Conservation (phyloP, 2,888 invertebrate genomes). For the Actias luna region DNA sequence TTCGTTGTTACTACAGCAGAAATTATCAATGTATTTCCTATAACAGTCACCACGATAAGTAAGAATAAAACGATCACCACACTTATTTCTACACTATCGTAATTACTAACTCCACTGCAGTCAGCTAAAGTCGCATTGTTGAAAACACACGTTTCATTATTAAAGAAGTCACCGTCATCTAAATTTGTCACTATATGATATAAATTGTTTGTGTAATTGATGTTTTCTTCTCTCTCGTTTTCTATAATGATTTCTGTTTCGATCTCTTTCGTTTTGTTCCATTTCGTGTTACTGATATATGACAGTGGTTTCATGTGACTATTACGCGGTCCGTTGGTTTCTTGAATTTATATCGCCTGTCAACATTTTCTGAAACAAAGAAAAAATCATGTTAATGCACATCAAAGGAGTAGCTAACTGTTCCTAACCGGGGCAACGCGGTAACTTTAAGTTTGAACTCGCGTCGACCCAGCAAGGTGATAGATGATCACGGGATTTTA, state of each 20-base stretch:
- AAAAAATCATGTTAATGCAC: background rate
- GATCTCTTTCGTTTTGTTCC: constrained; percentile 54
- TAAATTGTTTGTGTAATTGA: constrained; percentile 48
- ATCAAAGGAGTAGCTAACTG: background rate
- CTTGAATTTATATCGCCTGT: constrained; percentile 16
- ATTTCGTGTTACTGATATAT: constrained; percentile 56
- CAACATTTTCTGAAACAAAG: constrained; percentile 59
- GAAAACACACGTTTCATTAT: constrained; percentile 19
- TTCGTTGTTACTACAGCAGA: constrained; percentile 93
- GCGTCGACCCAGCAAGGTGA: too few relatives aligned
- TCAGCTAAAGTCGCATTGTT: constrained; percentile 31
- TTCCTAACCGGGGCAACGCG: too few relatives aligned
- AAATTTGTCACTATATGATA: constrained; percentile 49
- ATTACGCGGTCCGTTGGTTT: constrained; percentile 25
- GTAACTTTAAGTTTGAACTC: too few relatives aligned
- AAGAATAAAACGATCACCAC: constrained; percentile 84
- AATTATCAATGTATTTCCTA: constrained; percentile 95
- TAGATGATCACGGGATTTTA: too few relatives aligned
- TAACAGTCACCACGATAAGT: constrained; percentile 87
- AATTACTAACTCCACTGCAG: constrained; percentile 40
- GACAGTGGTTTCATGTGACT: constrained; percentile 61
- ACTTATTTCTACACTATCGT: constrained; percentile 78
- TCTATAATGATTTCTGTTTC: constrained; percentile 55
- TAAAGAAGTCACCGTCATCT: constrained; percentile 32
- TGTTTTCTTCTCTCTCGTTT: constrained; percentile 55